Conservation (phyloP, 2,113 vertebrate species). For the Monarcha castaneiventris region DNA sequence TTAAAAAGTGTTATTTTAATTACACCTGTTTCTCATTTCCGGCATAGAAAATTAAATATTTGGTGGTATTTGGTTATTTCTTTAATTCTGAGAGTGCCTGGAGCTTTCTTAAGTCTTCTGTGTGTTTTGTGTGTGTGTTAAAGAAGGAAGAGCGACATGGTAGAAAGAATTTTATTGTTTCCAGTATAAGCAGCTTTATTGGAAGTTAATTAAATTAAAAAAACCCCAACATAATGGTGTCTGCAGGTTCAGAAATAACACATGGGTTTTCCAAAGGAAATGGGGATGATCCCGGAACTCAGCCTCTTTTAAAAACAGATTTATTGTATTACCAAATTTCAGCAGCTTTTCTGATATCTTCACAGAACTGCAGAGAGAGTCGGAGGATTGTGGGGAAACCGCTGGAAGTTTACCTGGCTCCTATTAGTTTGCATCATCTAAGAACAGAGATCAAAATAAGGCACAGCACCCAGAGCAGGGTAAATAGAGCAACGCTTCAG, state of each 20-base stretch:
- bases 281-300: not conserved
- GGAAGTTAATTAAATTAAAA: conserved; percentile 60
- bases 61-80: conserved; percentile 76
- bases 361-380: not conserved
- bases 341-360: not conserved
- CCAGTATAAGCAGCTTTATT: conserved; percentile 41
- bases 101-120: conserved; percentile 58
- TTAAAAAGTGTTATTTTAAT: conserved; percentile 85
- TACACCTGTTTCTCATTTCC: conserved; percentile 83
- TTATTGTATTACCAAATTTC: not conserved
- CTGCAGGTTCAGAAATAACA: conserved; percentile 53
- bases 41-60: conserved; percentile 80
- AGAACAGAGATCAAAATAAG: not conserved
- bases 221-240: not conserved
- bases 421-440: not conserved
- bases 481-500: not conserved
- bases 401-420: not conserved
- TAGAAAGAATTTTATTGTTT: conserved; percentile 54
- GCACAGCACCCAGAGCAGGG: not conserved
- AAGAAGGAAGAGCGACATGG: conserved; percentile 24
- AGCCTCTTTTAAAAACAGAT: not conserved
- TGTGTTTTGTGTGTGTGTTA: conserved; percentile 35
- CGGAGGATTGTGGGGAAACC: not conserved
- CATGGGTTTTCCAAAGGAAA: conserved; percentile 19
- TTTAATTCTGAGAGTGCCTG: conserved; percentile 62